phyloP scores from a whole-genome alignment of 2,113 vertebrate genomes.

The Caretta caretta region DNA sequence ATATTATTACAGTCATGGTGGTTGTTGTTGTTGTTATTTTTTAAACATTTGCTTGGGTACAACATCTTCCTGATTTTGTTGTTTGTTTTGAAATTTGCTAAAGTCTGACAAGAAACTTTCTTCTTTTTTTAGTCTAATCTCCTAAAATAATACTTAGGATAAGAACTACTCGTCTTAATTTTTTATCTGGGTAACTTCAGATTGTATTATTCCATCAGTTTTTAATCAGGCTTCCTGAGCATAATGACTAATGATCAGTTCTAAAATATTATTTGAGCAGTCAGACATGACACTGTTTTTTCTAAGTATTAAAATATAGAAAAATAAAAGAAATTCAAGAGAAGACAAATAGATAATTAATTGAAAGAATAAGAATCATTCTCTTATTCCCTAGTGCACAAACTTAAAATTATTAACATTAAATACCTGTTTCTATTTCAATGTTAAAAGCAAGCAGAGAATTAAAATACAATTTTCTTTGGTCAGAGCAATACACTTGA shows the following conservation, averaged over 20 bases:
- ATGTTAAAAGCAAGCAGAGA: neutral
- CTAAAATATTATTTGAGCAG: slow-evolving; percentile 56
- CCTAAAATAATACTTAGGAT: neutral
- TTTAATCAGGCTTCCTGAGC: slow-evolving; percentile 38
- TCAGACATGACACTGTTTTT: slow-evolving; percentile 57
- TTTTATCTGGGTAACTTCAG: slow-evolving; percentile 42
- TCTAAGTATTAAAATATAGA: slow-evolving; percentile 3
- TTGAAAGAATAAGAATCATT: slow-evolving; percentile 5
- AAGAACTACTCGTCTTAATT: neutral
- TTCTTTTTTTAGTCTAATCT: neutral
- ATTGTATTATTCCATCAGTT: slow-evolving; percentile 23
- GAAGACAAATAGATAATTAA: slow-evolving; percentile 23
- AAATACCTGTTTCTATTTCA: neutral
- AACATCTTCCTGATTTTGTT: slow-evolving; percentile 1
- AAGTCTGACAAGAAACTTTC: neutral
- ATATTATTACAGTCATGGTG: neutral
- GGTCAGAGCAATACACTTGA: neutral
- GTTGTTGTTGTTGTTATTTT: neutral
- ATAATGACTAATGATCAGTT: slow-evolving; percentile 66
- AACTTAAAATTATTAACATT: neutral
- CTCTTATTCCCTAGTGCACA: neutral
- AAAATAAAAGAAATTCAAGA: neutral
- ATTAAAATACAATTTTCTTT: neutral
- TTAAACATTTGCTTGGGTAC: neutral
- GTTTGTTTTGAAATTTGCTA: neutral